These are phyloP conservation scores for Alethe diademata DNA, from an alignment of 2,113 vertebrate genomes.

Conservation along the genomic window DNA sequence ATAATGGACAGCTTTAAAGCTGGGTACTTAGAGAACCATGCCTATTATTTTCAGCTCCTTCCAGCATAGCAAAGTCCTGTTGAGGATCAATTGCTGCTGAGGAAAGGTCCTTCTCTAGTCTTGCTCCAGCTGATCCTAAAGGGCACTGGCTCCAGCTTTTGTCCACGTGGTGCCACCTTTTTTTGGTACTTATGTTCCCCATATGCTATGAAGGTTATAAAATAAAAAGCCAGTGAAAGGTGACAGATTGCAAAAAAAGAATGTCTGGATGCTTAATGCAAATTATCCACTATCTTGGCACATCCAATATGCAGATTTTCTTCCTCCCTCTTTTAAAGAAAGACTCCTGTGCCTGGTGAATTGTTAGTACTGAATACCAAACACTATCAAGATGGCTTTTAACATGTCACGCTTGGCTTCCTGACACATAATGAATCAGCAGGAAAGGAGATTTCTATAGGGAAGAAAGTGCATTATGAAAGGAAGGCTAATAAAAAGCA, in stretches of 20 bases:
- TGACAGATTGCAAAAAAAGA: constrained; percentile 74
- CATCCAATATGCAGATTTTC: constrained; percentile 67
- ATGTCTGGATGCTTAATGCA: constrained; percentile 73
- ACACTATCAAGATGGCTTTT: constrained; percentile 71
- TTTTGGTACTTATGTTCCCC: constrained; percentile 7
- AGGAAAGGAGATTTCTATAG: constrained; percentile 59
- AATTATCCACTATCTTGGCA: constrained; percentile 70
- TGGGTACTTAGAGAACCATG: neutral
- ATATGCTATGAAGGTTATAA: constrained; percentile 62
- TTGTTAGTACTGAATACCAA: constrained; percentile 72
- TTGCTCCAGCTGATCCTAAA: neutral
- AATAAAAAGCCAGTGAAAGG: constrained; percentile 71
- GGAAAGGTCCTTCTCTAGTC: neutral
- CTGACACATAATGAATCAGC: constrained; percentile 70
- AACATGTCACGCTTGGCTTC: constrained; percentile 70
- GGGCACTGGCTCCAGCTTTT: neutral
- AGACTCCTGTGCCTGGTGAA: constrained; percentile 53
- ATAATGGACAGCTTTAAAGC: neutral
- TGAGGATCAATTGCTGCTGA: neutral
- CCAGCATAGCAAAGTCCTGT: neutral
- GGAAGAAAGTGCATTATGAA: constrained; percentile 29
- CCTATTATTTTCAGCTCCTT: neutral
- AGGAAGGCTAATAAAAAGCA: constrained; percentile 43
- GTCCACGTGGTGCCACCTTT: neutral
- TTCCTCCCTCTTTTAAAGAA: constrained; percentile 9